Base-by-base conservation (phyloP, 2,888 invertebrate genomes). In the Drosophila cracens region DNA sequence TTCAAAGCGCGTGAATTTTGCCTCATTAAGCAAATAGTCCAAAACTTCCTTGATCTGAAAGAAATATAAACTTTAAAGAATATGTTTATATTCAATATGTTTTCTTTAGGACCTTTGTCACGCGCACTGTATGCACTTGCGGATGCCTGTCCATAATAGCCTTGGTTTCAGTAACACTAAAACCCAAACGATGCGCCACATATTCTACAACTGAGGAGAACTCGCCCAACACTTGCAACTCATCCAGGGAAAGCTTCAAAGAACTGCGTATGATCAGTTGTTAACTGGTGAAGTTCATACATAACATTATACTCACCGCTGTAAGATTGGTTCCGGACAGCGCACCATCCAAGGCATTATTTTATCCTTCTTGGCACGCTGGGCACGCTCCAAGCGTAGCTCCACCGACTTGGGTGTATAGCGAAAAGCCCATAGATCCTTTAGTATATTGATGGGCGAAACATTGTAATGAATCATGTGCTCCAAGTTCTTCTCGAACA, bases 291-390 rank as follows among this genome's bases (percentile, higher is more conserved):
- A 27, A n/a, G 11, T 1, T 25, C 2, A 8, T 3, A 11, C 21
- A 4, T 13, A 25, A 4, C 0, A 18, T 18, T 29, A 0, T 6
- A 59, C 57, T 59, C 92, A 95, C 95, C 94, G 95, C 74, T 94
- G 92, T 48, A 95, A 91, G 81, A 94, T 93, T 29, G 93, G 91
- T 79, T 95, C 94, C 27, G 95, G 93, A 87, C 95, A 95, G 76
- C 95, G 93, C 38, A 95, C 94, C 95, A 95, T 95, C 95, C 95
- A 96, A 4, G 95, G 95, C 92, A 94, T 95, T 16, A 95, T 92
- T 73, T 93, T 94, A 64, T 94, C 92, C 58, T 95, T 94, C 71
- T 94, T 93, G 2, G 93, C 92, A 51, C 92, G 90, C 87, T 93
- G 93, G 0, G 95, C 94, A 60, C 92, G 93, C 77, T 94, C 91